phyloP scores from a whole-genome alignment of 1,140 invertebrate genomes.

The Temnothorax longispinosus region DNA sequence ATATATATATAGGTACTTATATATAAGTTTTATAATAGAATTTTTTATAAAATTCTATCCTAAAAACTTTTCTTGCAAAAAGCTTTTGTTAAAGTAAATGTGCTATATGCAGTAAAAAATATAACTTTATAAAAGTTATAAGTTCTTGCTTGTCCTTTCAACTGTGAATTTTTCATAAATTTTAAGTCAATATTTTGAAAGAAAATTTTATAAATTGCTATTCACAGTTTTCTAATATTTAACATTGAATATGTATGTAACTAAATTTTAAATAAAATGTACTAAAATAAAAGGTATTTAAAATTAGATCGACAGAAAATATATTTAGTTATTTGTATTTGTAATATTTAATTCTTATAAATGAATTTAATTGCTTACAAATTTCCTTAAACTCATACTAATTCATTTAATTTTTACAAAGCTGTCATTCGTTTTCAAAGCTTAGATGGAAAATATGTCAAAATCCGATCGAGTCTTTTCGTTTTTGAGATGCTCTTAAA shows the following conservation, averaged over 20 bases:
- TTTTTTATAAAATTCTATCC: not conserved
- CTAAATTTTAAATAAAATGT: not conserved
- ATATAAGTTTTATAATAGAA: not conserved
- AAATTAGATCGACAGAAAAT: not conserved
- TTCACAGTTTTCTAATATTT: not conserved
- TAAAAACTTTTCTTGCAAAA: not conserved
- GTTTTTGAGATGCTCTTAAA: not conserved
- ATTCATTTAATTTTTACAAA: not conserved
- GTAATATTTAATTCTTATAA: not conserved
- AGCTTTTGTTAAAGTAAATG: not conserved
- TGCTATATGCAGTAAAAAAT: not conserved
- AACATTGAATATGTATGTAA: not conserved
- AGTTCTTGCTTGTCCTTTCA: not conserved
- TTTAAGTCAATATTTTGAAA: not conserved
- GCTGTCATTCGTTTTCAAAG: not conserved
- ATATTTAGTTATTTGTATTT: not conserved
- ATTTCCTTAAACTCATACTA: not conserved
- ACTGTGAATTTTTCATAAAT: not conserved
- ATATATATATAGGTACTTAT: not conserved
- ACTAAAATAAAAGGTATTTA: not conserved
- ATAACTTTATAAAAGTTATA: not conserved
- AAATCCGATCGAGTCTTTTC: not conserved
- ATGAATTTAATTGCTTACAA: not conserved
- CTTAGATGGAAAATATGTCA: not conserved
- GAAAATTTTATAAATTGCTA: not conserved